phyloP scores from a whole-genome alignment of 2,113 vertebrate genomes.

The Brienomyrus brachyistius region DNA sequence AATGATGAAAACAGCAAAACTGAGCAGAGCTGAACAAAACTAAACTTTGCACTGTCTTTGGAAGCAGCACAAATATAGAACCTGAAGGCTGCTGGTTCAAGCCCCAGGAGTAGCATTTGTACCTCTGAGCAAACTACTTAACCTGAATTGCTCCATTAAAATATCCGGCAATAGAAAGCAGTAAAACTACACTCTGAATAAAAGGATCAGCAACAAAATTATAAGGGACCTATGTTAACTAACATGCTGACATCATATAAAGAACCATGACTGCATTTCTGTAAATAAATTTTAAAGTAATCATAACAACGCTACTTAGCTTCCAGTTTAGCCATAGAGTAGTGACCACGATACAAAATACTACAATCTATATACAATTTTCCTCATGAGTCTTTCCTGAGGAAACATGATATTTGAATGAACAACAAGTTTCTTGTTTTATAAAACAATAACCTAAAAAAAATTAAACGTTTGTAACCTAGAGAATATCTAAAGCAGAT shows the following conservation, averaged over 20 bases:
- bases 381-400: neutral
- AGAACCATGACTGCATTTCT: neutral
- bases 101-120: neutral
- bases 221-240: neutral
- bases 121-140: slow-evolving; percentile 1
- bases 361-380: neutral
- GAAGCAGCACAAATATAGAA: neutral
- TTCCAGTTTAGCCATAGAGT: neutral
- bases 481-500: neutral
- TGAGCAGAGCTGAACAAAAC: neutral
- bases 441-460: neutral
- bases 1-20: neutral
- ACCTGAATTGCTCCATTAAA: slow-evolving; percentile 4
- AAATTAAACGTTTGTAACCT: neutral
- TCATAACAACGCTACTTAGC: neutral
- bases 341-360: neutral
- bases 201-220: neutral
- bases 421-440: neutral
- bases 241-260: neutral
- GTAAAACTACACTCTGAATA: neutral
- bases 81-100: slow-evolving; percentile 2
- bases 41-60: neutral
- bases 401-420: neutral
- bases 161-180: neutral
- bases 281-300: neutral